Base-by-base conservation (phyloP, 2,113 vertebrate genomes). In the Cromileptes altivelis region DNA sequence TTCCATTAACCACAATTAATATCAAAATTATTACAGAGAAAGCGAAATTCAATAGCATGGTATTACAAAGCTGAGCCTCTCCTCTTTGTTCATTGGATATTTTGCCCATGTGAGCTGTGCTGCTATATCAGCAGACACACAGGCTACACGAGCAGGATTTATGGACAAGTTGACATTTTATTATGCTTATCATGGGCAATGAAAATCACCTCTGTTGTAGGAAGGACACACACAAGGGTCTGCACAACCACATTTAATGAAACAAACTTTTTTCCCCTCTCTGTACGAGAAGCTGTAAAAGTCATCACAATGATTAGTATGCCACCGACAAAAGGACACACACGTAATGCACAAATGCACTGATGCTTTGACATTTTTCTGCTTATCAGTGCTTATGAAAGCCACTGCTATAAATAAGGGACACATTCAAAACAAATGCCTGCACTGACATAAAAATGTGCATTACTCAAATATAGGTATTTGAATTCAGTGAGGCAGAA, bases 111-210 rank as follows among this genome's bases (percentile, higher is more conserved):
- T 72, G 55, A 49, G 70, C 18, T 2, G 57, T 18, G 60, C 58
- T 45, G 74, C 79, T 82, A 80, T 82, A 82, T 85, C 37, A 37
- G 70, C 75, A 70, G 37, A 74, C 63, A 74, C 73, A 53, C 69
- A 1, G 58, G 17, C 75, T 40, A 53, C 52, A 65, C 64, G 1
- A 9, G 56, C 62, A 61, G 70, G 70, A 84, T 82, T 84, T 79
- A 90, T 84, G 71, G 65, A 76, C 37, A 80, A 45, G 67, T 40
- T 77, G 78, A 80, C 84, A 82, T 86, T 90, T 82, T 82, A 82
- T 88, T 88, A 84, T 84, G 52, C 47, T 89, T 84, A 86, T 86
- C 58, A 37, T 49, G 40, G 63, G 55, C 45, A 70, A 49, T 80
- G 57, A 74, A 76, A 82, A 70, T 60, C 45, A 79, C n/a, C 67